Evolutionary conservation across 2,888 invertebrate species (phyloP).

Genomic region (Drosophila neonasuta): DNA sequence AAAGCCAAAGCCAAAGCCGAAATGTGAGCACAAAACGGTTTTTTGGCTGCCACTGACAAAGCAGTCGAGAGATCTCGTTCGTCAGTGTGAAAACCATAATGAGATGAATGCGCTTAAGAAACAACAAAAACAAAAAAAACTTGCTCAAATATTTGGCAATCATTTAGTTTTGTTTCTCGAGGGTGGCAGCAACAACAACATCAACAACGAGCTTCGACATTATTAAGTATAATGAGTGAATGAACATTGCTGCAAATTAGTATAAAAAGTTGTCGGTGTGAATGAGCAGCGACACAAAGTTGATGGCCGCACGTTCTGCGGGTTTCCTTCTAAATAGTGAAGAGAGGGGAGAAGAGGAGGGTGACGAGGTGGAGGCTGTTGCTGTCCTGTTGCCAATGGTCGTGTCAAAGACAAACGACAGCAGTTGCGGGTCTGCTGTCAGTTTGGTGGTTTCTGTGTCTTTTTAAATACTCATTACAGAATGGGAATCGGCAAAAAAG

Average conservation of each 20-base stretch:
- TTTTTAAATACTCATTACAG: conserved; percentile 77
- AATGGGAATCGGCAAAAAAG: conserved; percentile 67
- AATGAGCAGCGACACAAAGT: conserved; percentile 36
- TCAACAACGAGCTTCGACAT: conserved; percentile 27
- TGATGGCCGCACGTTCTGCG: conserved; percentile 49
- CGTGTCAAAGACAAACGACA: conserved; percentile 73
- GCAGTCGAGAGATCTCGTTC: conserved; percentile 15
- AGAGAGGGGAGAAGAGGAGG: background rate
- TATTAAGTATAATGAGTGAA: conserved; percentile 53
- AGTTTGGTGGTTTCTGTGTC: conserved; percentile 53
- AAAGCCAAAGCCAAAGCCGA: conserved; percentile 20
- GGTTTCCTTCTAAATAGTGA: conserved; percentile 11
- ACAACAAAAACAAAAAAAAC: conserved; percentile 25
- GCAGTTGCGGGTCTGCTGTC: conserved; percentile 54
- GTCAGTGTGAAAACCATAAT: conserved; percentile 68
- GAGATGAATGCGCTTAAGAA: conserved; percentile 60
- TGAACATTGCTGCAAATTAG: conserved; percentile 65
- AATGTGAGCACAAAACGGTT: conserved; percentile 19
- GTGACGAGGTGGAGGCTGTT: background rate
- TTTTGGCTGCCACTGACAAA: conserved; percentile 26
- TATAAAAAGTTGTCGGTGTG: conserved; percentile 59
- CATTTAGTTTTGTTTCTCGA: conserved; percentile 66
- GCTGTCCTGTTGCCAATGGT: conserved; percentile 29
- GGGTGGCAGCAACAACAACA: background rate
- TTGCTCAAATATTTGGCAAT: conserved; percentile 73